These are phyloP conservation scores for Acyrthosiphon pisum DNA, from an alignment of 1,140 invertebrate species.

Conservation along the genomic window DNA sequence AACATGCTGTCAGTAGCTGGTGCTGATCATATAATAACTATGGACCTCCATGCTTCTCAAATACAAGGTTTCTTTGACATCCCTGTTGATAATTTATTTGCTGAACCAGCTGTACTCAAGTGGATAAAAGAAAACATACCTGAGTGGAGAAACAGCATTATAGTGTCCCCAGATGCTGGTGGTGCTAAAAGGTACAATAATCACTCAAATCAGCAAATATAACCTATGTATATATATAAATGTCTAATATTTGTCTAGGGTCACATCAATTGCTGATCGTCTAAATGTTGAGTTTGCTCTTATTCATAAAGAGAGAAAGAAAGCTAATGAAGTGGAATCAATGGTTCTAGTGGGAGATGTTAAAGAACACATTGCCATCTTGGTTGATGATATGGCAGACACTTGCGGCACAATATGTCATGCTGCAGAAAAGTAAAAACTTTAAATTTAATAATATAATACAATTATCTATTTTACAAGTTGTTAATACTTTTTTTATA, in stretches of 20 bases:
- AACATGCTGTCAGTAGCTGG: constrained; percentile 98
- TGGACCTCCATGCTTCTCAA: constrained; percentile 98
- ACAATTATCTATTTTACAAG: neutral
- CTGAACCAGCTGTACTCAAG: constrained; percentile 97
- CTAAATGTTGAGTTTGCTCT: constrained; percentile 98
- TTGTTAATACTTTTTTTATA: constrained; percentile 62
- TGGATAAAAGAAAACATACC: constrained; percentile 99
- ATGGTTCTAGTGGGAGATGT: constrained; percentile 99
- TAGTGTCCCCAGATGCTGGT: constrained; percentile 98
- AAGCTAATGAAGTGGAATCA: constrained; percentile 96
- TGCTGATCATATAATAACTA: constrained; percentile 99
- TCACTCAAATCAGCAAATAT: neutral
- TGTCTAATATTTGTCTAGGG: constrained; percentile 67
- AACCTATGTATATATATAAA: neutral
- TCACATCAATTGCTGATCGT: constrained; percentile 93
- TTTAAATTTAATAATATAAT: neutral
- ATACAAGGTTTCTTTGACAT: constrained; percentile 99
- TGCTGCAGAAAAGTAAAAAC: constrained; percentile 86
- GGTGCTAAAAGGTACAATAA: constrained; percentile 84
- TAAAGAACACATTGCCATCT: constrained; percentile 91
- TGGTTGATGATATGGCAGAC: constrained; percentile 99
- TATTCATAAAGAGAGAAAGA: constrained; percentile 98
- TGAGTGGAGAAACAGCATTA: constrained; percentile 96
- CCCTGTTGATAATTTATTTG: constrained; percentile 98
- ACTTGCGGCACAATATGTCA: constrained; percentile 98